Conservation (phyloP, 2,888 invertebrate genomes). For the Phortica magna region DNA sequence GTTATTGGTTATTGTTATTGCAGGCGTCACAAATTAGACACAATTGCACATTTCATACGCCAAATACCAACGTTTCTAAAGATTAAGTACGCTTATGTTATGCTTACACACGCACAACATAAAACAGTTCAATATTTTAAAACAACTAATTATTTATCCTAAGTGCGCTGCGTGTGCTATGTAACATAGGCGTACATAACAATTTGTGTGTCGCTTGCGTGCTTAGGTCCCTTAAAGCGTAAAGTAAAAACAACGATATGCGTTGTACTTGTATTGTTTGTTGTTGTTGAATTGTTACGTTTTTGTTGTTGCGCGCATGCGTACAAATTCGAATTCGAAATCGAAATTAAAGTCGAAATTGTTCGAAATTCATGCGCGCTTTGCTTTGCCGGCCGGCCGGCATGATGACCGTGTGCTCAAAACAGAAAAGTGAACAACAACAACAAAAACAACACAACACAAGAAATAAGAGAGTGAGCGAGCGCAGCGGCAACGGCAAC, state of each 20-base stretch:
- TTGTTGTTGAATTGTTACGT: background rate
- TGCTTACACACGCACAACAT: no score
- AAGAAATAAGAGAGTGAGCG: background rate
- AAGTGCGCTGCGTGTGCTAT: no score
- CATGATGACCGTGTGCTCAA: conserved; percentile 69
- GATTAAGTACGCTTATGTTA: no score
- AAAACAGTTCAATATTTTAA: no score
- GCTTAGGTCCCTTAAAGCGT: no score
- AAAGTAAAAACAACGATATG: no score
- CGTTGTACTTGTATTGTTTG: background rate
- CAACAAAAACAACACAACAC: background rate
- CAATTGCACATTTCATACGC: background rate
- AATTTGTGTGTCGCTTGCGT: no score
- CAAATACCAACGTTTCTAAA: no score
- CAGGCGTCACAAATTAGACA: background rate
- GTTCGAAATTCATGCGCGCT: conserved; percentile 16
- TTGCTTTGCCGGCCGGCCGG: conserved; percentile 59
- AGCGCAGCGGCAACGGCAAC: background rate
- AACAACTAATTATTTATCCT: no score
- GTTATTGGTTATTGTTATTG: background rate
- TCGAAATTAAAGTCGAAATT: background rate
- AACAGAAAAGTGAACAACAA: conserved; percentile 32
- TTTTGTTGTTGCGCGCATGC: conserved; percentile 14
- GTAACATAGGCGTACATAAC: no score
- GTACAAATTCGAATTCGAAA: conserved; percentile 4